Evolutionary conservation across 2,888 invertebrate genomes (phyloP).

Genomic region (Eustalomyia histrio): DNA sequence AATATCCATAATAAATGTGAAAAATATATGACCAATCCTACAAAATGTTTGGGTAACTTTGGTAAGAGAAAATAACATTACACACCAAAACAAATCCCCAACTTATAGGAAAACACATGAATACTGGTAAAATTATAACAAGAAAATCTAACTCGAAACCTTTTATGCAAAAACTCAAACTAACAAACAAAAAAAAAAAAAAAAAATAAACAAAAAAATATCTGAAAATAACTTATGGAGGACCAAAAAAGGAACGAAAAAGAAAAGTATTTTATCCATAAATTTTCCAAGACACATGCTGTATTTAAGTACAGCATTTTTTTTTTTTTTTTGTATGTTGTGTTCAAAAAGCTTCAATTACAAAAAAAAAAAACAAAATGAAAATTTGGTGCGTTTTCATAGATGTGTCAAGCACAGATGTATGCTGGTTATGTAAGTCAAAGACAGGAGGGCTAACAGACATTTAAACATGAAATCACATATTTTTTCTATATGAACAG

Average conservation of each 20-base stretch:
- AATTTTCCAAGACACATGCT: constrained; percentile 56
- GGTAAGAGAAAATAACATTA: constrained; percentile 18
- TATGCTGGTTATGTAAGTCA: constrained; percentile 29
- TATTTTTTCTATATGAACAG: constrained; percentile 8
- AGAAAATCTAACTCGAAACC: constrained; percentile 31
- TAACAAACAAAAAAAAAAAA: constrained; percentile 4
- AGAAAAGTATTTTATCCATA: constrained; percentile 54
- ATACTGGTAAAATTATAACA: constrained; percentile 25
- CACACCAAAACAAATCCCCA: constrained; percentile 45
- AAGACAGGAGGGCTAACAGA: not conserved
- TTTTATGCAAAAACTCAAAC: constrained; percentile 6
- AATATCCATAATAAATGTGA: constrained; percentile 77
- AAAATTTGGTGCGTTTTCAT: constrained; percentile 37
- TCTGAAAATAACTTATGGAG: constrained; percentile 52
- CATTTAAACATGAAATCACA: constrained; percentile 2
- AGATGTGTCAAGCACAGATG: constrained; percentile 51
- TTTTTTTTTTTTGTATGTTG: constrained; percentile 6
- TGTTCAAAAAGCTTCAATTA: constrained; percentile 48
- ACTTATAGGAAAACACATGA: constrained; percentile 54
- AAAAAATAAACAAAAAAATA: constrained; percentile 8
- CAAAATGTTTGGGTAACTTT: constrained; percentile 45
- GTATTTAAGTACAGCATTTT: constrained; percentile 29
- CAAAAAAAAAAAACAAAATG: constrained; percentile 41
- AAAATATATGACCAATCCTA: constrained; percentile 74
- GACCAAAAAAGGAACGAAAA: constrained; percentile 51